Base-by-base conservation (phyloP, 2,797 vertebrate genomes). In the Chiropotes sagulatus region DNA sequence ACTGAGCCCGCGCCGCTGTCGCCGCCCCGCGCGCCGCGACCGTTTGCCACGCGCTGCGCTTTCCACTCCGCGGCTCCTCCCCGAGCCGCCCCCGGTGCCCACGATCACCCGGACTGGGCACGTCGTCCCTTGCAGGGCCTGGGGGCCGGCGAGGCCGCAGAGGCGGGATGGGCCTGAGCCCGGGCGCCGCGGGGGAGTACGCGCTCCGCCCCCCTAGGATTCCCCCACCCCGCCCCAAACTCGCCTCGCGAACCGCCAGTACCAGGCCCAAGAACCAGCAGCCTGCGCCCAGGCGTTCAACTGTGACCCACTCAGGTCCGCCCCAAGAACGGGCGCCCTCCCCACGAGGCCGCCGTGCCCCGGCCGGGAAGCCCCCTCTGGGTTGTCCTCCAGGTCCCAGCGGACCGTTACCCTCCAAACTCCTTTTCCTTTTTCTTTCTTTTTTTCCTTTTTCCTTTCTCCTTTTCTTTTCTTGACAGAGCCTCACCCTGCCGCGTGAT, bases 61-160 rank as follows among this genome's bases (percentile, higher is more conserved):
- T 19, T 2, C 24, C 9, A 4, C 57, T 2, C 22, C 12, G 19
- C 30, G 0, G 75, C 22, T 46, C 75, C 26, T 8, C 4, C 0
- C 26, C 0, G 22, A 0, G 78, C 78, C 6, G 44, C 39, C 36
- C 58, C 30, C 22, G 2, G 85, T 2, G 22, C 64, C 28, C 50
- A 13, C 28, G 22, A 14, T 17, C 50, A n/a, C 8, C 24, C 7
- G 26, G 84, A 54, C 52, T 22, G 97, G 33, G 99, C 98, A 97
- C 99, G 98, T n/a, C 98, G 98, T 91, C 99, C 98, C 14, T 4
- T 15, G 75, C 11, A 15, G 85, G 93, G 70, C 46, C 73, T 12
- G 13, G 50, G 64, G 54, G 33, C 54, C 8, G 7, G 20, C 26
- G 24, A 33, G 30, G 67, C 78, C 0, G 17, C 78, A 24, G 79